These are phyloP conservation scores for Chironomus striatipennis DNA, from an alignment of 1,140 invertebrate species.

Conservation along the genomic window DNA sequence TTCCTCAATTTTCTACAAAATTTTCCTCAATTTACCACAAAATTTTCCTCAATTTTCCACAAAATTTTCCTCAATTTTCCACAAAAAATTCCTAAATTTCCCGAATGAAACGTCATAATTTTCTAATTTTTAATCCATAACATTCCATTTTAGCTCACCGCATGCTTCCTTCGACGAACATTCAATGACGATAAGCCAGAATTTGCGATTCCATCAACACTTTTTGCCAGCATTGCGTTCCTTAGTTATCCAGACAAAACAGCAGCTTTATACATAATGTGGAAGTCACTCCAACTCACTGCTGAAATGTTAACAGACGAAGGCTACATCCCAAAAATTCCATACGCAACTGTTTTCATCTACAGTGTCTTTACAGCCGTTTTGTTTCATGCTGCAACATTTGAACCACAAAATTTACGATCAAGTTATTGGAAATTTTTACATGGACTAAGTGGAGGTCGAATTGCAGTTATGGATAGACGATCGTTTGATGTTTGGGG, in stretches of 20 bases:
- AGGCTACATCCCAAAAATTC: constrained; percentile 49
- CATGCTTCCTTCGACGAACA: constrained; percentile 49
- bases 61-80: constrained; percentile 25
- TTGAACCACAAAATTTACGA: constrained; percentile 69
- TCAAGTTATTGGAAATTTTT: constrained; percentile 81
- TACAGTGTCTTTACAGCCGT: constrained; percentile 71
- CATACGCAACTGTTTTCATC: constrained; percentile 55
- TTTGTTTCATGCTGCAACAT: constrained; percentile 68
- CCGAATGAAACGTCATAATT: too few species aligned
- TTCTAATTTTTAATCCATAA: too few species aligned
- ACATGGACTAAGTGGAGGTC: constrained; percentile 61
- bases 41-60: constrained; percentile 24
- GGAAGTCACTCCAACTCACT: constrained; percentile 57
- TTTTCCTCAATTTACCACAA: too few species aligned
- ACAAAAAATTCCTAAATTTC: too few species aligned
- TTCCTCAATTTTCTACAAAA: too few species aligned
- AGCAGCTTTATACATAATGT: constrained; percentile 59
- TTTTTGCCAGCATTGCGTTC: constrained; percentile 54
- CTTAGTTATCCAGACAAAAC: constrained; percentile 57
- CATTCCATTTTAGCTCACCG: constrained; percentile 48
- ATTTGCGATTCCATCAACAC: constrained; percentile 54
- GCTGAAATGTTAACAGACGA: constrained; percentile 51
- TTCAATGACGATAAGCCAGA: constrained; percentile 47
- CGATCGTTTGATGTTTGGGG: constrained; percentile 51
- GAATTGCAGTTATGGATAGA: constrained; percentile 47